phyloP scores from a whole-genome alignment of 2,113 vertebrate species.

The Shinisaurus crocodilurus region DNA sequence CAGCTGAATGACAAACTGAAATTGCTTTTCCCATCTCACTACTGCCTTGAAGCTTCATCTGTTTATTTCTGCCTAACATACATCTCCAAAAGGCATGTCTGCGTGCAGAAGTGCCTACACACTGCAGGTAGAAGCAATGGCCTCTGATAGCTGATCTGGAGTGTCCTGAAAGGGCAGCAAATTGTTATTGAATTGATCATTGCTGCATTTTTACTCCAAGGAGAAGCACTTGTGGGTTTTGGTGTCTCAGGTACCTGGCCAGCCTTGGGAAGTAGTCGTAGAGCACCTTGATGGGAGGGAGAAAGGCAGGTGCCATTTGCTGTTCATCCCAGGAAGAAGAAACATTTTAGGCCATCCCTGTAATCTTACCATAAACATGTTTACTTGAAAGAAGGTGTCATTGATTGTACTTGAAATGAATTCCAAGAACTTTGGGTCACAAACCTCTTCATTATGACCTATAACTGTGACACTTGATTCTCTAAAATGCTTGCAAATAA shows the following conservation, averaged over 20 bases:
- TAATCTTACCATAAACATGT: neutral
- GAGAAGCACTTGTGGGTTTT: neutral
- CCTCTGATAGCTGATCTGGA: neutral
- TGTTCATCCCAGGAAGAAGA: neutral
- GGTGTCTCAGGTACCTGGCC: neutral
- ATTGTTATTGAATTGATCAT: neutral
- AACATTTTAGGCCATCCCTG: neutral
- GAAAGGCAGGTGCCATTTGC: neutral
- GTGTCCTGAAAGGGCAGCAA: neutral
- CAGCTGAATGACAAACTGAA: neutral
- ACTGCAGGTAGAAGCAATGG: neutral
- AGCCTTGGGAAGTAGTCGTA: neutral
- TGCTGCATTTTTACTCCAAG: neutral
- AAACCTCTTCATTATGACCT: neutral
- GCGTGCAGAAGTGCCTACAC: neutral
- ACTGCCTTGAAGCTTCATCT: neutral
- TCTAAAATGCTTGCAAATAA: neutral
- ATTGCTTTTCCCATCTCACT: no score
- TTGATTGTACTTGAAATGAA: neutral
- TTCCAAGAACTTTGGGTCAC: neutral
- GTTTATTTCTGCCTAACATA: neutral
- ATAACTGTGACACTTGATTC: neutral
- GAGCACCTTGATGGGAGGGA: neutral
- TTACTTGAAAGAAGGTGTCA: neutral
- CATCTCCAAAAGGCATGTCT: neutral